Base-by-base conservation (phyloP, 2,888 invertebrate genomes). In the Pyrgus malvae region DNA sequence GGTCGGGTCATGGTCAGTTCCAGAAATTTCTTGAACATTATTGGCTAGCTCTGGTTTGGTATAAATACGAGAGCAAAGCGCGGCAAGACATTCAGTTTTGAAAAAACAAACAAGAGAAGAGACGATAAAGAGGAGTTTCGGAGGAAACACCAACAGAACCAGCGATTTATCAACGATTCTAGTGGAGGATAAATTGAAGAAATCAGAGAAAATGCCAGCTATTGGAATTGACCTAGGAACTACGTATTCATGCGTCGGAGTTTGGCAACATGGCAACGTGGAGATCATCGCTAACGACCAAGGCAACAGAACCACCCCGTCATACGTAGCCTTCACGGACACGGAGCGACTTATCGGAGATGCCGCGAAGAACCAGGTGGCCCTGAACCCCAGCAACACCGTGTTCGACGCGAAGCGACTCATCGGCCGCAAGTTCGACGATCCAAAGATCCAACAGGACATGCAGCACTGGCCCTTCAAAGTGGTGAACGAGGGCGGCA, bases 231-330 rank as follows among this genome's bases (percentile, higher is more conserved):
- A 97, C 91, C 91, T 97, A 75, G 97, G 97, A 68, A 97, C 97
- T 29, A 97, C 97, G 5, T 97, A 96, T 80, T 96, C 96, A 27
- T 95, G 95, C 74, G 95, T 96, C 41, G 96, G 95, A 67, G 95
- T 96, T n/a, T 96, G 94, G 92, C 94, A 95, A 74, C 93, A 95
- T 72, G 94, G 94, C 56, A 94, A 95, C 78, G 95, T 95, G 58
- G 95, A 95, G 76, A 95, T 95, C 75, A 96, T 97, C 74, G 95
- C 97, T 55, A 97, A 97, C 76, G 96, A 96, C 76, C 96, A 96
- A 83, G 97, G 96, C 60, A 97, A 97, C 80, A 90, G 96, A 48
- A 96, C 96, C 7, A 97, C 96, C 45, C 96, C 97, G 41, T 95
- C 95, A 61, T 97, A 96, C 82, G 96, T 97, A 45, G 96, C 96